Base-by-base conservation (phyloP, 2,797 vertebrate genomes). In the Spinus pinus region DNA sequence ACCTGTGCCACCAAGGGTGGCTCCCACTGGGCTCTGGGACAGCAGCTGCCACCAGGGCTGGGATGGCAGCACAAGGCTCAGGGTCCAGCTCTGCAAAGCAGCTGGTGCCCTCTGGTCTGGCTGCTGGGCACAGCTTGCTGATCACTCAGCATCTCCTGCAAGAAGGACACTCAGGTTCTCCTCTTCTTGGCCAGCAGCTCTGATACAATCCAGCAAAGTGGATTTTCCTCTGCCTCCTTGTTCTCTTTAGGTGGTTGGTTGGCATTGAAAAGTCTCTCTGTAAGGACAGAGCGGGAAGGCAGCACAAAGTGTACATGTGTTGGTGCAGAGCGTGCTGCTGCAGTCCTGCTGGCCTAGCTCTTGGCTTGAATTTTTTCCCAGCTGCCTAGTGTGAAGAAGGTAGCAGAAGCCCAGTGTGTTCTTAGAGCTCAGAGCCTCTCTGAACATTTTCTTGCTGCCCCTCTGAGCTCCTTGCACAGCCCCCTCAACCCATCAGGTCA, bases 381-480 rank as follows among this genome's bases (percentile, higher is more conserved):
- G 0, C 8, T 53, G 7, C 3, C 3, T 14, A 5, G 21, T 10
- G 5, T 46, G 44, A 75, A 58, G 47, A 28, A 33, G 25, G 5
- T 5, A 22, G 3, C 9, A 46, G 37, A 57, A 87, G 12, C 9
- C 11, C 15, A 6, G 4, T 8, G 5, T 42, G 28, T 2, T 69
- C 60, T 60, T 78, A 42, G 42, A 65, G 11, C 46, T 37, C 7
- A 22, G 20, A 61, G 31, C 8, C 5, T 28, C 39, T 75, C 41
- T 19, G 9, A 69, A 28, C 6, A 2, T 19, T 10, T 46, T 77
- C 4, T 73, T 67, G 11, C 57, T 88, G 60, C 7, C 5, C 7
- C 25, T 39, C 16, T 73, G 47, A 22, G 14, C 22, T 86, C 46
- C 20, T 56, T 65, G 15, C 4, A 5, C 3, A 2, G 17, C 10